phyloP scores from a whole-genome alignment of 2,888 invertebrate species.

The Trissolcus japonicus region DNA sequence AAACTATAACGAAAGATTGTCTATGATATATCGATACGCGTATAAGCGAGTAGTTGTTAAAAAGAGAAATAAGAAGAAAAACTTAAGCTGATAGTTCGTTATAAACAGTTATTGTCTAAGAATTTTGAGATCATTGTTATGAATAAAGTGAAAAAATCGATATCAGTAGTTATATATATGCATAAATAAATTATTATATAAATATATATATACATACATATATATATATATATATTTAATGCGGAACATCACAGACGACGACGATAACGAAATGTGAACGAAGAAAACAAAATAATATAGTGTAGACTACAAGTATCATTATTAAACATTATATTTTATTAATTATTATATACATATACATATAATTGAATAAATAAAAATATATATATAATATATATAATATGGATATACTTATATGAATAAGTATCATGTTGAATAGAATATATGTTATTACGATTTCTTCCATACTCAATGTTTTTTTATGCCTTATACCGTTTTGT shows the following conservation, averaged over 20 bases:
- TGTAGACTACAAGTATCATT: slow-evolving; percentile 64
- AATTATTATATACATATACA: slow-evolving; percentile 69
- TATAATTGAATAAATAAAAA: slow-evolving; percentile 39
- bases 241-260: slow-evolving; percentile 59
- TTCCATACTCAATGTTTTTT: slow-evolving; percentile 51
- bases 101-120: slow-evolving; percentile 53
- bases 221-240: slow-evolving; percentile 41
- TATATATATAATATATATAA: slow-evolving; percentile 63
- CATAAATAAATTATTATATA: slow-evolving; percentile 48
- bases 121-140: slow-evolving; percentile 56
- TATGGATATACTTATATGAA: slow-evolving; percentile 39
- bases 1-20: slow-evolving; percentile 56
- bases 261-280: slow-evolving; percentile 68
- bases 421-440: slow-evolving; percentile 59
- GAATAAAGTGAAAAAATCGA: slow-evolving; percentile 48
- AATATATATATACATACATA: slow-evolving; percentile 33
- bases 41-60: slow-evolving; percentile 57
- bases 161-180: slow-evolving; percentile 57
- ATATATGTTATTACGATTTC: slow-evolving; percentile 60
- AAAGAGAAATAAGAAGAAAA: slow-evolving; percentile 58
- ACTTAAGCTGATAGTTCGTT: slow-evolving; percentile 61
- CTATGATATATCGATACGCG: slow-evolving; percentile 48
- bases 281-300: slow-evolving; percentile 47
- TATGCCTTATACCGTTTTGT: slow-evolving; percentile 22
- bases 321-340: slow-evolving; percentile 74